Evolutionary conservation across 2,113 vertebrate species (phyloP), one percentile per base, ranked within the genome.

Genomic region (Anthoscopus minutus): DNA sequence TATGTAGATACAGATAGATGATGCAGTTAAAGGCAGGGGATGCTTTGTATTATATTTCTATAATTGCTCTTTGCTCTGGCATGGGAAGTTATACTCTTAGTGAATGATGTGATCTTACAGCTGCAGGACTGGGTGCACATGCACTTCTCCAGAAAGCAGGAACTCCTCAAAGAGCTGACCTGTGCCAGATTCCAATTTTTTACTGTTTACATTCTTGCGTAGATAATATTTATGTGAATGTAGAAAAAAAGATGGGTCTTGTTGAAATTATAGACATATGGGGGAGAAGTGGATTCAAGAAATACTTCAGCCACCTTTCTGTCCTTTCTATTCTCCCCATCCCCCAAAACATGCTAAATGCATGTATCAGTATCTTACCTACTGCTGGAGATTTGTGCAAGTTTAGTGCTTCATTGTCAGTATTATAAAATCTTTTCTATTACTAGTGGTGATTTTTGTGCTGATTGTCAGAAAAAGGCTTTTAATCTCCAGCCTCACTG

Each of bases 151-250:
- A 74, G 76, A 92, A 60, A 88, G 44, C 53, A 80, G 47, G 9
- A 28, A 62, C 23, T 66, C 42, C 48, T 78, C 69, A 13, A 81
- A 77, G 54, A 83, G 13, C 57, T 69, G 31, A 65, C 19, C 45
- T 62, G n/a, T 47, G 58, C 47, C 60, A 73, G 33, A 73, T 74
- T 61, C 42, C 51, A 48, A 8, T 50, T 83, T 92, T 84, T 84
- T 66, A 70, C 47, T 81, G 60, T 79, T 89, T 91, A 84, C 38
- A 54, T 93, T 93, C 51, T 70, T 81, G 28, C 50, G 25, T 25
- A 81, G 50, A 45, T 78, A 88, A 53, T 42, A 70, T 69, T 84
- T 89, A 74, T 37, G 28, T 66, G 56, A 81, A 78, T 31, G 44
- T 30, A 73, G 16, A 7, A 58, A 80, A 84, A 37, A 56, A 48